Percentiles rank a stretch among this genome's conserved stretches.
phyloP scores from a whole-genome alignment of 1,140 invertebrate genomes.

The Telenomus remus region DNA sequence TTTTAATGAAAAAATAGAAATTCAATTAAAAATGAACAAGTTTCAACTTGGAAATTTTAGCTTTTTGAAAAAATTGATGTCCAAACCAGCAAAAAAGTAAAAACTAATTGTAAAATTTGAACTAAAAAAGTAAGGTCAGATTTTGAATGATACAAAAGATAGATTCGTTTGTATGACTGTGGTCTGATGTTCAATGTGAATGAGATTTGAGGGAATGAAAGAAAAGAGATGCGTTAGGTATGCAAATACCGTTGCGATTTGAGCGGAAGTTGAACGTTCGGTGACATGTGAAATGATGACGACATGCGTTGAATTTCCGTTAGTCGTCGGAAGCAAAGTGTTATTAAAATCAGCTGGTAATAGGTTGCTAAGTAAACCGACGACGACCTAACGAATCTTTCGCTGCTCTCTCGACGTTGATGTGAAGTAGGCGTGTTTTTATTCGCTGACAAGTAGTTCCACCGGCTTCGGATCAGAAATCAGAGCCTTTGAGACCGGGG shows the following conservation, averaged over 20 bases:
- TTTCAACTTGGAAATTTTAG: no score
- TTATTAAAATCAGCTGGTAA: slow-evolving; percentile 70
- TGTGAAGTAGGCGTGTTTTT: slow-evolving; percentile 48
- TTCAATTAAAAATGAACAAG: no score
- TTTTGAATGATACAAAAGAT: no score
- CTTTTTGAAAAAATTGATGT: no score
- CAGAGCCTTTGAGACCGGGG: slow-evolving; percentile 66
- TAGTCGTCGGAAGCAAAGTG: slow-evolving; percentile 72
- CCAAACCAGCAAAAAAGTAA: no score
- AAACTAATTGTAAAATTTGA: no score
- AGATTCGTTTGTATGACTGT: neutral
- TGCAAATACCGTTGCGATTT: slow-evolving; percentile 7
- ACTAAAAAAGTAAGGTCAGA: no score
- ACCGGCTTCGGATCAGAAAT: slow-evolving; percentile 74
- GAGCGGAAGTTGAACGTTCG: slow-evolving; percentile 35
- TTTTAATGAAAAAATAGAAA: no score
- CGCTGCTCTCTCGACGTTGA: slow-evolving; percentile 4
- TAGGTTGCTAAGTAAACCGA: slow-evolving; percentile 27
- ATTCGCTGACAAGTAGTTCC: slow-evolving; percentile 70
- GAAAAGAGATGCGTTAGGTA: slow-evolving; percentile 4
- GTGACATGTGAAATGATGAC: slow-evolving; percentile 25
- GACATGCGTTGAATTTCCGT: slow-evolving; percentile 66
- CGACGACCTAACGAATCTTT: slow-evolving; percentile 65
- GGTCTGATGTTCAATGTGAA: neutral
- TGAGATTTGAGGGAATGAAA: neutral